A percentile compares a stretch with the other conserved stretches of the same genome.
Conservation (phyloP, 2,888 invertebrate genomes). For the Netelia inedita region DNA sequence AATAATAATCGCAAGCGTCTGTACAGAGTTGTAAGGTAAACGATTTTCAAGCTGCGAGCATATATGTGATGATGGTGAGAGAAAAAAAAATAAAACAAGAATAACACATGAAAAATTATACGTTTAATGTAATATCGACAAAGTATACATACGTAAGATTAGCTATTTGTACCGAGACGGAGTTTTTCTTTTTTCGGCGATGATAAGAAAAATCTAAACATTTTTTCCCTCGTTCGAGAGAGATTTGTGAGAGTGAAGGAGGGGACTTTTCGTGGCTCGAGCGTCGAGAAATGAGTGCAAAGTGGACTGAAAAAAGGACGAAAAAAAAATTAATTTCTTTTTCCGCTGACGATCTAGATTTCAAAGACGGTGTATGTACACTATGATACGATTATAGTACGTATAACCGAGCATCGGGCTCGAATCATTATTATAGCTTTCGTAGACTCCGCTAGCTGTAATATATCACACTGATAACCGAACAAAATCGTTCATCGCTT, state of each 20-base stretch:
- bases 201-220: conserved; percentile 37
- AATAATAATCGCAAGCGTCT: conserved; percentile 29
- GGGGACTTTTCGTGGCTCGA: conserved; percentile 49
- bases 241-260: background rate
- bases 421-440: conserved; percentile 44
- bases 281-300: background rate
- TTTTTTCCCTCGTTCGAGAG: conserved; percentile 24
- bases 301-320: background rate
- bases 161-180: conserved; percentile 55
- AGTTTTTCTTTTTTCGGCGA: conserved; percentile 21
- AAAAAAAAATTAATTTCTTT: conserved; percentile 5
- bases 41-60: conserved; percentile 3
- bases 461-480: conserved; percentile 18
- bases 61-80: background rate
- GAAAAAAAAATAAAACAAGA: conserved; percentile 1
- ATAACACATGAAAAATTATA: conserved; percentile 13
- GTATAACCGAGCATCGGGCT: conserved; percentile 11
- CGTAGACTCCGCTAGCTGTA: conserved; percentile 45
- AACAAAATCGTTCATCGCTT: background rate
- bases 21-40: conserved; percentile 52
- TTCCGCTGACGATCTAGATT: conserved; percentile 15
- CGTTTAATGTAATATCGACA: conserved; percentile 39
- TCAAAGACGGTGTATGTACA: conserved; percentile 52
- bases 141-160: conserved; percentile 35
- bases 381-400: conserved; percentile 40